These are phyloP conservation scores for Nasonia giraulti DNA, from an alignment of 1,140 invertebrate species.

Conservation along the genomic window DNA sequence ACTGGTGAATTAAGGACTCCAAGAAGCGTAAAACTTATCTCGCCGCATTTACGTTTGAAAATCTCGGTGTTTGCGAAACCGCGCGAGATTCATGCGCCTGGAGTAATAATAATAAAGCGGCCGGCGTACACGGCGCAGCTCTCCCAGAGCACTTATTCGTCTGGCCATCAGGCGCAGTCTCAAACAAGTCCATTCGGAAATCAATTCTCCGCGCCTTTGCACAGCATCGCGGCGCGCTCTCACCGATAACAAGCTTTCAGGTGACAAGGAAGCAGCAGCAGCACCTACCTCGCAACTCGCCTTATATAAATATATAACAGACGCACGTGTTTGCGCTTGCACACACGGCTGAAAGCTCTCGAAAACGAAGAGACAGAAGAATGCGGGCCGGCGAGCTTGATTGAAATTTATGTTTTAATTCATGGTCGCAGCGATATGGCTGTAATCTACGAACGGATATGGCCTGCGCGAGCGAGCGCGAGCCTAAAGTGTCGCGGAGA, in stretches of 20 bases:
- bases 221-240: too few species aligned
- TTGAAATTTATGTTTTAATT: constrained; percentile 50
- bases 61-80: neutral
- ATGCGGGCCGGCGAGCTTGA: neutral
- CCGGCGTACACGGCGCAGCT: too few species aligned
- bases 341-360: neutral
- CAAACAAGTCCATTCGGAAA: too few species aligned
- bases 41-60: neutral
- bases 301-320: too few species aligned
- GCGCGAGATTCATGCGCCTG: neutral
- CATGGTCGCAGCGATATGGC: neutral
- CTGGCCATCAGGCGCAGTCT: too few species aligned
- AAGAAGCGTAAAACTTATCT: neutral
- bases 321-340: too few species aligned
- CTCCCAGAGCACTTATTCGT: too few species aligned
- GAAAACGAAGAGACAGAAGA: neutral
- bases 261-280: too few species aligned
- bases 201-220: too few species aligned
- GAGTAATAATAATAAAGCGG: neutral
- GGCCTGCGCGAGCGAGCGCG: neutral
- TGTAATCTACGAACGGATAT: constrained; percentile 36
- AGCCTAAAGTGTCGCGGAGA: constrained; percentile 29
- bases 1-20: neutral
- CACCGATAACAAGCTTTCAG: too few species aligned
- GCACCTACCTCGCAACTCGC: too few species aligned